Conservation (phyloP, 2,888 invertebrate species). For the Digitonthophagus gazella region DNA sequence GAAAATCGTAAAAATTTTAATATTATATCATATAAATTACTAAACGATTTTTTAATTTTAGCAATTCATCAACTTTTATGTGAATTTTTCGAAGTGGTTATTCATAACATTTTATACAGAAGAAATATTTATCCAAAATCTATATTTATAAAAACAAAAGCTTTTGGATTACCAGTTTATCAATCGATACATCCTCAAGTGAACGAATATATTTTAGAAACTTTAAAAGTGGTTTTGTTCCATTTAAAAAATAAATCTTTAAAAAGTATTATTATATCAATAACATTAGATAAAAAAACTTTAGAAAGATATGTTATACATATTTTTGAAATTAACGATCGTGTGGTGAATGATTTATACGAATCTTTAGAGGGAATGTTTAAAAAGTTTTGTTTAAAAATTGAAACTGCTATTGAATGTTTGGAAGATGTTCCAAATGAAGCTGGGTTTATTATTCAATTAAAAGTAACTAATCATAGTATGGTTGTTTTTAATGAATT, state of each 20-base stretch:
- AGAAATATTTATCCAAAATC: slow-evolving; percentile 63
- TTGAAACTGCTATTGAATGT: slow-evolving; percentile 54
- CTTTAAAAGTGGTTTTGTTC: slow-evolving; percentile 54
- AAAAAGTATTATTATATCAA: slow-evolving; percentile 54
- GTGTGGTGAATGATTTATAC: slow-evolving; percentile 55
- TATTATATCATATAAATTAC: too few species aligned
- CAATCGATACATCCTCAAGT: slow-evolving; percentile 65
- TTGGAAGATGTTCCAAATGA: slow-evolving; percentile 56
- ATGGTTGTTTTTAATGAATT: slow-evolving; percentile 57
- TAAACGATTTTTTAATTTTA: too few species aligned
- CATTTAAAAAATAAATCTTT: slow-evolving; percentile 55
- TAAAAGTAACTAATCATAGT: slow-evolving; percentile 61
- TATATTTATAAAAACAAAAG: slow-evolving; percentile 62
- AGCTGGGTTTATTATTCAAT: slow-evolving; percentile 59
- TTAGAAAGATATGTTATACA: slow-evolving; percentile 55
- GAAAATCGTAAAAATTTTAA: not conserved
- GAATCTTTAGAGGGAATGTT: slow-evolving; percentile 62
- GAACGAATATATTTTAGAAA: slow-evolving; percentile 60
- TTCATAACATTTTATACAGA: slow-evolving; percentile 62
- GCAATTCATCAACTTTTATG: slow-evolving; percentile 55
- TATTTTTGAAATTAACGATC: slow-evolving; percentile 40
- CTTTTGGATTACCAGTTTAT: slow-evolving; percentile 62
- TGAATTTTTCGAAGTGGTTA: slow-evolving; percentile 66
- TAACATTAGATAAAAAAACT: slow-evolving; percentile 49
- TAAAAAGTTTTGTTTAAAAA: slow-evolving; percentile 59